Conservation (phyloP, 2,113 vertebrate genomes). For the Synchiropus splendidus region DNA sequence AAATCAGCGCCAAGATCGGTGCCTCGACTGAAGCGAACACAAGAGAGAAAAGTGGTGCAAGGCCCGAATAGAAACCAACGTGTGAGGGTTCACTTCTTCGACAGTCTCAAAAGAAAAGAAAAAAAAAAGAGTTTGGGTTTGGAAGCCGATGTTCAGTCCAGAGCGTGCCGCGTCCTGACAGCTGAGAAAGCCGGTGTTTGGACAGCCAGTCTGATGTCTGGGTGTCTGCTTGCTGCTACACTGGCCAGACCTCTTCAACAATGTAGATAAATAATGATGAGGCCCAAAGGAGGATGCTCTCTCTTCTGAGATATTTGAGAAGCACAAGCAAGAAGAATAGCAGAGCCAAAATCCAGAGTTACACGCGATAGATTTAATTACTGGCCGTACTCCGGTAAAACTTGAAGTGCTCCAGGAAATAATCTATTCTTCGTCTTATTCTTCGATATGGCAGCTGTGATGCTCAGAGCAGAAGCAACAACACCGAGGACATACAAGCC, state of each 20-base stretch:
- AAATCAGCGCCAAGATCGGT: constrained; percentile 36
- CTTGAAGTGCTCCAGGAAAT: constrained; percentile 5
- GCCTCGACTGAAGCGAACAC: constrained; percentile 38
- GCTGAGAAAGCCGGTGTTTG: constrained; percentile 24
- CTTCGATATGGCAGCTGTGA: too few relatives aligned
- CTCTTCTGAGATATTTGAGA: constrained; percentile 21
- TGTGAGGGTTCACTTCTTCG: constrained; percentile 27
- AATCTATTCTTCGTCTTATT: too few relatives aligned
- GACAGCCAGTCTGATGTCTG: constrained; percentile 6
- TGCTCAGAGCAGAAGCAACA: too few relatives aligned
- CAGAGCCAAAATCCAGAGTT: constrained; percentile 16
- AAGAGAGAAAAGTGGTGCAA: constrained; percentile 14
- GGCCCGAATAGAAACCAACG: constrained; percentile 18
- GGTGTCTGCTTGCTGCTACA: constrained; percentile 23
- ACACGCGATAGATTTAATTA: constrained; percentile 32
- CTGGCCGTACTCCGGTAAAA: constrained; percentile 19
- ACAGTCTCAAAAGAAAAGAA: constrained; percentile 31
- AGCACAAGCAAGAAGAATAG: constrained; percentile 29
- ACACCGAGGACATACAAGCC: too few relatives aligned
- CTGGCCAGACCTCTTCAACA: constrained; percentile 24
- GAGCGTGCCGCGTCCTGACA: constrained; percentile 36
- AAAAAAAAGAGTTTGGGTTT: constrained; percentile 36
- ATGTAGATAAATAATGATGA: constrained; percentile 31
- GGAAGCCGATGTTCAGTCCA: constrained; percentile 38
- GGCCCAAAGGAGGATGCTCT: constrained; percentile 37